Base-by-base conservation (phyloP, 2,113 vertebrate genomes). In the Tamias sibiricus region DNA sequence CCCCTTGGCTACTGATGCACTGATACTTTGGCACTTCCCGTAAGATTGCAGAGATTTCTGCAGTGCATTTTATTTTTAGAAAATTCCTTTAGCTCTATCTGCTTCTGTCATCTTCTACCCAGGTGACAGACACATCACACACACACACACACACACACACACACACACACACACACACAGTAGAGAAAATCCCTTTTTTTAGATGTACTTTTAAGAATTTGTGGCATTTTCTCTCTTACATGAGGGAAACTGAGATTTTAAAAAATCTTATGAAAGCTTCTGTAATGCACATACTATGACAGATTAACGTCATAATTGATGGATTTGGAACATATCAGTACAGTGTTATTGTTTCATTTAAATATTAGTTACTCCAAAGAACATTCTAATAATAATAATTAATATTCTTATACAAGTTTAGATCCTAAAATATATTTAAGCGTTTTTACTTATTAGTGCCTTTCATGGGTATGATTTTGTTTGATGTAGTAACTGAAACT, bases 31-130 rank as follows among this genome's bases (percentile, higher is more conserved):
- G 97, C 97, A 97, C 80, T 95, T 87, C 86, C 35, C 44, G 86
- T 80, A 94, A 96, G 95, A 97, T 96, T 47, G 16, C 86, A 87
- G 89, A 96, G 96, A 59, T 93, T 95, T 93, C 95, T 88, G 54
- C 96, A 90, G 40, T 90, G 91, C 8, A 10, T 90, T 98, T 98
- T 98, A 97, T 98, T 98, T 98, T 97, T 97, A 97, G 98, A 96
- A 96, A 96, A 96, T 83, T 97, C 95, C 96, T 96, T 93, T 94
- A 92, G 94, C 83, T 97, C 83, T 97, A 96, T 97, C 96, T 93
- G 90, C 80, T 97, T 96, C 96, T 96, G 96, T 97, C 97, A 91
- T 95, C 93, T 96, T 97, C 62, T 54, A 93, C 83, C 95, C 86
- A 97, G 96, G 97, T 97, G 95, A 97, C 76, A 98, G 76, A 97